These are phyloP conservation scores for Caenorhabditis virilis DNA, from an alignment of 2,888 invertebrate species.

Conservation along the genomic window DNA sequence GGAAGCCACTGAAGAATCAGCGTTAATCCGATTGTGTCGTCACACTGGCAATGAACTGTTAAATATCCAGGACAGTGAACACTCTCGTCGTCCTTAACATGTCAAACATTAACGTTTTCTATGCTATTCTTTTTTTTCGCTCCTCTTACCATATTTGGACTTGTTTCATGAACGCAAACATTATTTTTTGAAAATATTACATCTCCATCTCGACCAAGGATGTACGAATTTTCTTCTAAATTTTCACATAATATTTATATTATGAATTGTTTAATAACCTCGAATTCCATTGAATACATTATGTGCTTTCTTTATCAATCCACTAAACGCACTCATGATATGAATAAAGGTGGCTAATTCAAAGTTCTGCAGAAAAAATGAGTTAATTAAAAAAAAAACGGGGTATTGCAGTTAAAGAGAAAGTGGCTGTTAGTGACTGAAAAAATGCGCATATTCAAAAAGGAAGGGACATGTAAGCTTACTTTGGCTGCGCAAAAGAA, in stretches of 20 bases:
- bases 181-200: conserved; percentile 82
- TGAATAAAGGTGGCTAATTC: neutral
- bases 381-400: neutral
- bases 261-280: conserved; percentile 36
- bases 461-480: neutral
- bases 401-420: neutral
- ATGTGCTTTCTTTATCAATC: conserved; percentile 62
- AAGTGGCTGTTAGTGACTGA: neutral
- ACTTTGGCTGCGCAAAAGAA: neutral
- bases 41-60: conserved; percentile 77
- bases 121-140: neutral
- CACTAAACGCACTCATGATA: conserved; percentile 50
- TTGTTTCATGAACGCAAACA: conserved; percentile 91
- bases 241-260: neutral
- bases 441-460: neutral
- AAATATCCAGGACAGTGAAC: conserved; percentile 88
- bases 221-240: conserved; percentile 60
- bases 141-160: conserved; percentile 34
- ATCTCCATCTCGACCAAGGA: conserved; percentile 71
- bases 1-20: conserved; percentile 92
- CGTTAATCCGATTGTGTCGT: conserved; percentile 75
- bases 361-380: neutral
- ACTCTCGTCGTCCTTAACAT: conserved; percentile 72
- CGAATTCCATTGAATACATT: conserved; percentile 61
- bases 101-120: neutral